A percentile compares a stretch with the other conserved stretches of the same genome.
Conservation (phyloP, 1,140 invertebrate species). For the Drosophila gunungcola region DNA sequence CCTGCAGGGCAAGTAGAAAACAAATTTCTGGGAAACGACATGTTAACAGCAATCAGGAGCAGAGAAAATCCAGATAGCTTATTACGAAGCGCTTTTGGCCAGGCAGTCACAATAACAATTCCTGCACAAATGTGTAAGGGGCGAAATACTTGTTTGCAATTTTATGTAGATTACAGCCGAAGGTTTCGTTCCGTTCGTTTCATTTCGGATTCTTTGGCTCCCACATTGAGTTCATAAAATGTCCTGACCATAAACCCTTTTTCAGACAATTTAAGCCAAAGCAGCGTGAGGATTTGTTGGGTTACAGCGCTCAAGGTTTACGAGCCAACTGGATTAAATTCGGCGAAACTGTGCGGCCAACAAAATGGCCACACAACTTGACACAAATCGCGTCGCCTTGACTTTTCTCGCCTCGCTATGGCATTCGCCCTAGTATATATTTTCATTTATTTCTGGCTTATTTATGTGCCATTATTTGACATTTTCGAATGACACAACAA, state of each 20-base stretch:
- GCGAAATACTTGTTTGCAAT: slow-evolving; percentile 70
- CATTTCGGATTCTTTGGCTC: slow-evolving; percentile 26
- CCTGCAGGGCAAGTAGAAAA: slow-evolving; percentile 61
- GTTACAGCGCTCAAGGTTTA: slow-evolving; percentile 64
- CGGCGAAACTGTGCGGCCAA: slow-evolving; percentile 73
- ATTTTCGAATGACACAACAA: slow-evolving; percentile 40
- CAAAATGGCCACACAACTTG: slow-evolving; percentile 71
- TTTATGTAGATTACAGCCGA: slow-evolving; percentile 74
- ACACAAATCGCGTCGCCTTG: slow-evolving; percentile 42
- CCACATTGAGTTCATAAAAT: slow-evolving; percentile 69
- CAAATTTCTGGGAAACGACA: slow-evolving; percentile 65
- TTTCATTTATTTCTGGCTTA: slow-evolving; percentile 45
- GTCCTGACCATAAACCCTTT: slow-evolving; percentile 82
- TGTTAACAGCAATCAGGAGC: slow-evolving; percentile 72
- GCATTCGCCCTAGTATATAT: slow-evolving; percentile 10
- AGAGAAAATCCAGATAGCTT: slow-evolving; percentile 47
- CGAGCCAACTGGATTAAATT: slow-evolving; percentile 78
- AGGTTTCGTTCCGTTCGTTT: slow-evolving; percentile 42
- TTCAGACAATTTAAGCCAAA: slow-evolving; percentile 82
- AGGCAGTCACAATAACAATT: slow-evolving; percentile 75
- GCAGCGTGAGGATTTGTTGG: slow-evolving; percentile 67
- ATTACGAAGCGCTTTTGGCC: slow-evolving; percentile 70
- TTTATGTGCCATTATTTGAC: slow-evolving; percentile 54
- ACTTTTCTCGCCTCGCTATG: slow-evolving; percentile 11
- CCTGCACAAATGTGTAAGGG: slow-evolving; percentile 21